Conservation (phyloP, 2,888 invertebrate species). For the Harpalus rufipes region DNA sequence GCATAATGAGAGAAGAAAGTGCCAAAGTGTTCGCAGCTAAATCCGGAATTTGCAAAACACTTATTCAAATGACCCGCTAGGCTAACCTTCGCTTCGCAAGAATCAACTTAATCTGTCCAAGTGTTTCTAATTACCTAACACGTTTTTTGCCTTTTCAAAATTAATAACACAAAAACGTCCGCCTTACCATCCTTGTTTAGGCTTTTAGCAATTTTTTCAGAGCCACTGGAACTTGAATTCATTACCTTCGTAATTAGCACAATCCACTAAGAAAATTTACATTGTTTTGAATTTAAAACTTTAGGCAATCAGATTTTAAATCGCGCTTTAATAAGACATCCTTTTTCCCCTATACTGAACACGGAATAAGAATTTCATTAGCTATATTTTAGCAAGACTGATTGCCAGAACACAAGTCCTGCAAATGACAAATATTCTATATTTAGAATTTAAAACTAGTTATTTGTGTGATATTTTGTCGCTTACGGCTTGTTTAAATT, state of each 20-base stretch:
- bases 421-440: too few relatives aligned
- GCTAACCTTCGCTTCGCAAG: conserved; percentile 66
- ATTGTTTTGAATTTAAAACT: conserved; percentile 8
- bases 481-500: too few relatives aligned
- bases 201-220: conserved; percentile 8
- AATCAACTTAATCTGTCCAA: conserved; percentile 57
- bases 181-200: conserved; percentile 25
- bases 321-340: neutral
- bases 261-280: conserved; percentile 11
- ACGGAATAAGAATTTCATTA: too few relatives aligned
- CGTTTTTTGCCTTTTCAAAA: conserved; percentile 47
- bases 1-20: conserved; percentile 64
- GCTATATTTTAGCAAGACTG: too few relatives aligned
- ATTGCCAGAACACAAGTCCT: too few relatives aligned
- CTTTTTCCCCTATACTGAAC: neutral
- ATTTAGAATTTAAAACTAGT: too few relatives aligned
- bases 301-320: conserved; percentile 1
- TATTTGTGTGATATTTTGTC: too few relatives aligned
- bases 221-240: neutral
- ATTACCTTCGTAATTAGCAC: conserved; percentile 6
- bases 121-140: conserved; percentile 54
- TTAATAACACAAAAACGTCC: conserved; percentile 46
- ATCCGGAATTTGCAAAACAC: conserved; percentile 73
- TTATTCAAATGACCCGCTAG: conserved; percentile 73
- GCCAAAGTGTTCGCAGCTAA: conserved; percentile 60